Evolutionary conservation across 2,797 vertebrate species (phyloP), one percentile per base, ranked within the genome.

Genomic region (Gobionotothen gibberifrons): DNA sequence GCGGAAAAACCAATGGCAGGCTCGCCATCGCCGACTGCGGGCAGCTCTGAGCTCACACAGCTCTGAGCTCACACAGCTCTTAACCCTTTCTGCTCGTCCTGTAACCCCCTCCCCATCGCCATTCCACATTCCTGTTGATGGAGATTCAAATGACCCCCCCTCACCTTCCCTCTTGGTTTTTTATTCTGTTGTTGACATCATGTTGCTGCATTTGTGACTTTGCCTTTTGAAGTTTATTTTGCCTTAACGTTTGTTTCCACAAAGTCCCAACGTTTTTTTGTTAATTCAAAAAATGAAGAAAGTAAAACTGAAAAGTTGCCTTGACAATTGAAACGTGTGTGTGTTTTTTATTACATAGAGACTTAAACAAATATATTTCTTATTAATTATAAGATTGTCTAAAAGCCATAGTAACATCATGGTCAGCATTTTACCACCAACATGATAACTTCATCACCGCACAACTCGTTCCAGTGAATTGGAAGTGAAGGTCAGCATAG

Each of bases 21-120:
- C 63, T 98, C 58, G 12, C 51, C 70, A 93, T 98, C 58, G 14
- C 91, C 0, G 43, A 97, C 86, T 97, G 96, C 3, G 97, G 97
- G 40, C 93, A 96, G 85, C 87, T 94, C 69, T 93, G 86, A 94
- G 79, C 61, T 9, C n/a, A n/a, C n/a, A n/a, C 93, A 96, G 85
- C 87, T 94, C 69, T 93, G 86, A 94, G 79, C 61, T 9, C n/a
- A n/a, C n/a, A n/a, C n/a, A 29, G 26, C 79, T 21, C 55, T n/a
- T 26, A 14, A 32, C 43, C 56, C 19, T 19, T 12, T n/a, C 65
- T 64, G 13, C 69, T 55, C 2, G 0, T 9, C 83, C 75, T 69
- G 76, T 83, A 82, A 36, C 70, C 44, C 19, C 3, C 46, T 15
- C 47, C 13, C 32, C 5, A 15, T 26, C 59, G 32, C 22, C 42